phyloP scores from a whole-genome alignment of 2,113 vertebrate species.

The Amblyopsis rosae region DNA sequence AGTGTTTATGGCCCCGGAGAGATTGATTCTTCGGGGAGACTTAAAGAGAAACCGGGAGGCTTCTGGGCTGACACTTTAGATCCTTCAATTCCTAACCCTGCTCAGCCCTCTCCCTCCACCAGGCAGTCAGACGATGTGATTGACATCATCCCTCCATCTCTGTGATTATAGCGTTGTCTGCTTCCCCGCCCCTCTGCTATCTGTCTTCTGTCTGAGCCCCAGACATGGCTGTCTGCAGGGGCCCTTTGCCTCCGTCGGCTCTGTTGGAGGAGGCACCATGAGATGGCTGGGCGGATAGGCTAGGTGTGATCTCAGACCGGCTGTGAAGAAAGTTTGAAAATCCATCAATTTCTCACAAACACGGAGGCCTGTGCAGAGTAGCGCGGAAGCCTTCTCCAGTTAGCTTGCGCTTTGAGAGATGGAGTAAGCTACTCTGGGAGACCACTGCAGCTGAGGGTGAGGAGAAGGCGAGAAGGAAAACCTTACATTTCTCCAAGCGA shows the following conservation, averaged over 20 bases:
- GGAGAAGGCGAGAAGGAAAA: not conserved
- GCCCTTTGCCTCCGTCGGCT: slow-evolving; percentile 7
- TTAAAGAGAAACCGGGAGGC: slow-evolving; percentile 33
- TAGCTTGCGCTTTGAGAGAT: slow-evolving; percentile 7
- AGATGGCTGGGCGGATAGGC: slow-evolving; percentile 28
- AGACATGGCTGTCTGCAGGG: slow-evolving; percentile 32
- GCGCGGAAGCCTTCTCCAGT: not conserved
- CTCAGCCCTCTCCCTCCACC: slow-evolving; percentile 20
- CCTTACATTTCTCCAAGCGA: no score
- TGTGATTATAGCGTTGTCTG: slow-evolving; percentile 55
- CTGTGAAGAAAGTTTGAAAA: slow-evolving; percentile 34
- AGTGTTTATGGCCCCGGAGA: slow-evolving; percentile 36
- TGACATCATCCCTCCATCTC: slow-evolving; percentile 51
- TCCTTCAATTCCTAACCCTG: slow-evolving; percentile 39
- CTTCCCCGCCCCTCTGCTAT: slow-evolving; percentile 36
- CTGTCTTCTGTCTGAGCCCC: slow-evolving; percentile 40
- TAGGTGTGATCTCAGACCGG: slow-evolving; percentile 26
- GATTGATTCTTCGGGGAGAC: slow-evolving; percentile 45
- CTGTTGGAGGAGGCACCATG: slow-evolving; percentile 17
- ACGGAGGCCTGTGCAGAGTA: slow-evolving; percentile 16
- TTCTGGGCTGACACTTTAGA: slow-evolving; percentile 51
- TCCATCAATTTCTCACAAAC: slow-evolving; percentile 49
- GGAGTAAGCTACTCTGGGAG: slow-evolving; percentile 6
- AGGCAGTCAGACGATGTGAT: slow-evolving; percentile 33
- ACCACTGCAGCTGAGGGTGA: rapidly evolving